Base-by-base conservation (phyloP, 2,888 invertebrate species). In the Melolontha melolontha region DNA sequence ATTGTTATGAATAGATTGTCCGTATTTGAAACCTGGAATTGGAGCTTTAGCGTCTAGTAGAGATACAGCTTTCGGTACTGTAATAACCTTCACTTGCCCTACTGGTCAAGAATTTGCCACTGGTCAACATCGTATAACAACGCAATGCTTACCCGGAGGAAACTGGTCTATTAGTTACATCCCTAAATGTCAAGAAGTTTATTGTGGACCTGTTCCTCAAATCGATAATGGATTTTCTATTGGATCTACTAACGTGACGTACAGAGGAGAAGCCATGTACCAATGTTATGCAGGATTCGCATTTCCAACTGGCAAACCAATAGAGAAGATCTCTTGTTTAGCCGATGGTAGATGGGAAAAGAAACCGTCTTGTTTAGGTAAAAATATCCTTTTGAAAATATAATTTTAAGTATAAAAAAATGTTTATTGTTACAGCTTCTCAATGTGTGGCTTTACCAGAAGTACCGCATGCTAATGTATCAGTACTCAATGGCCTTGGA, bases 221-320 rank as follows among this genome's bases (percentile, higher is more conserved):
- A 98, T 98, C 72, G 95, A 96, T 79, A 98, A 97, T 81, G 97
- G 97, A 54, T 97, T 97, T 84, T 97, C 97, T 1, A 96, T 96
- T 80, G 95, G 95, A 54, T 96, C 97, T 0, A 93, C 96, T 2
- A 97, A 97, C 82, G 97, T 98, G 6, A 97, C 97, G 0, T 98
- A 95, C 80, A 89, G 91, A 71, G 97, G 97, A 40, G 88, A 95
- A 73, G 97, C 97, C 65, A 96, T 95, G 81, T 98, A 97, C 81
- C 96, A 97, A 80, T 98, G 97, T 81, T 97, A 98, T 81, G 96
- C 97, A 64, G 97, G 96, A 49, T 97, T 97, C 80, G 95, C 95
- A 59, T 97, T 98, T 79, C 91, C 95, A 5, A 93, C 95, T 59
- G 92, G 93, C 62, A 88, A 91, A 75, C 94, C 94, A 0, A 93